Evolutionary conservation across 2,888 invertebrate species (phyloP).

Genomic region (Panorpa germanica): DNA sequence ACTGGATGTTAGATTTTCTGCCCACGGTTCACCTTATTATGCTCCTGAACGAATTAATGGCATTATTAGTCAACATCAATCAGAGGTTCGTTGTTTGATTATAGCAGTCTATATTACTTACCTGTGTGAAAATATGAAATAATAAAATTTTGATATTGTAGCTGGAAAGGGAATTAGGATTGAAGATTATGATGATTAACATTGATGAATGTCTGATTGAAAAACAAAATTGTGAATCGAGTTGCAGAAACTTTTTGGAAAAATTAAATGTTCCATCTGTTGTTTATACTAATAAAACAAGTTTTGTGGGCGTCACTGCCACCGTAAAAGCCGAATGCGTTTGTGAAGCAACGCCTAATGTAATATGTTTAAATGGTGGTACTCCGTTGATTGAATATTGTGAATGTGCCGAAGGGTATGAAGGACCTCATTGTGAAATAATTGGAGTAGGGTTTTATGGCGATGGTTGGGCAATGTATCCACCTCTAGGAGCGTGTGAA

Average conservation of each 20-base stretch:
- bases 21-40: constrained; percentile 88
- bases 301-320: constrained; percentile 84
- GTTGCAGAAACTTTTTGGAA: constrained; percentile 64
- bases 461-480: constrained; percentile 87
- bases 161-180: constrained; percentile 49
- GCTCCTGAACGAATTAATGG: constrained; percentile 75
- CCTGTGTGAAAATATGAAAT: not conserved
- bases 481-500: constrained; percentile 70
- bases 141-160: too few relatives aligned
- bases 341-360: constrained; percentile 29
- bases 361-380: constrained; percentile 61
- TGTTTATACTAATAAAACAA: constrained; percentile 84
- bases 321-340: constrained; percentile 62
- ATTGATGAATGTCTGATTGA: constrained; percentile 82
- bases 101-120: not conserved
- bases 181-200: constrained; percentile 69
- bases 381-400: constrained; percentile 46
- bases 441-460: constrained; percentile 75
- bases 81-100: constrained; percentile 27
- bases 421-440: constrained; percentile 82
- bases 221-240: constrained; percentile 45
- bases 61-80: constrained; percentile 52
- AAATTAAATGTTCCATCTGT: constrained; percentile 55
- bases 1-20: constrained; percentile 78
- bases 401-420: constrained; percentile 57